phyloP scores from a whole-genome alignment of 2,113 vertebrate species.

The Solea senegalensis region DNA sequence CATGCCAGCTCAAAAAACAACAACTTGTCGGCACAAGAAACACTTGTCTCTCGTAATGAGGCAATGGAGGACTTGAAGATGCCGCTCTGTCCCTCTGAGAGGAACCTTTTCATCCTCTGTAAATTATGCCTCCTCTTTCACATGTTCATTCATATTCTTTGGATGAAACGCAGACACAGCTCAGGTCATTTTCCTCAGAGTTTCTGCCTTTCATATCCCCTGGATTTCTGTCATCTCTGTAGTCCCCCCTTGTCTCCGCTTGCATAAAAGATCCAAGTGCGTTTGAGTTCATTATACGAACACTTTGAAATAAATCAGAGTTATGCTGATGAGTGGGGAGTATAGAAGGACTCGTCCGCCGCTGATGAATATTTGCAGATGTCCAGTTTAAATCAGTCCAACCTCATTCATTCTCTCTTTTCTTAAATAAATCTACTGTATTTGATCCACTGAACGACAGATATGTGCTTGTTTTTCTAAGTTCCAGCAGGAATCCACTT shows the following conservation, averaged over 20 bases:
- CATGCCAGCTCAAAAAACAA: not conserved
- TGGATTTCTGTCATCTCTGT: constrained; percentile 39
- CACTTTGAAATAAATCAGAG: constrained; percentile 41
- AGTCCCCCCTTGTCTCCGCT: constrained; percentile 7
- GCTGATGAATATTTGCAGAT: constrained; percentile 9
- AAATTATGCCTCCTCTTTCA: constrained; percentile 37
- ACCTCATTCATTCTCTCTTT: not conserved
- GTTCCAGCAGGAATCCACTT: too few relatives aligned
- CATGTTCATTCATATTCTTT: constrained; percentile 52
- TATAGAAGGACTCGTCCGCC: constrained; percentile 9
- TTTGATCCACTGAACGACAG: too few relatives aligned
- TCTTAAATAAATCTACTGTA: not conserved
- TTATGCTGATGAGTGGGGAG: constrained; percentile 20
- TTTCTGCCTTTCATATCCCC: constrained; percentile 28
- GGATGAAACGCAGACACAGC: constrained; percentile 43
- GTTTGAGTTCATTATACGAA: constrained; percentile 33
- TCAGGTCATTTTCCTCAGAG: not conserved
- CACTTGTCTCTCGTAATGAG: constrained; percentile 51
- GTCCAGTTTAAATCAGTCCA: not conserved
- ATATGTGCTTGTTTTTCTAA: too few relatives aligned
- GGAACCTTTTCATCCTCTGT: constrained; percentile 36
- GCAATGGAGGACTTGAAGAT: constrained; percentile 33
- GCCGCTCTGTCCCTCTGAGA: constrained; percentile 2
- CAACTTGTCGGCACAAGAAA: constrained; percentile 40
- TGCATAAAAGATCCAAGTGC: constrained; percentile 41